A percentile compares a stretch with the other conserved stretches of the same genome.
Conservation (phyloP, 2,888 invertebrate species). For the Tenthredo amoena region DNA sequence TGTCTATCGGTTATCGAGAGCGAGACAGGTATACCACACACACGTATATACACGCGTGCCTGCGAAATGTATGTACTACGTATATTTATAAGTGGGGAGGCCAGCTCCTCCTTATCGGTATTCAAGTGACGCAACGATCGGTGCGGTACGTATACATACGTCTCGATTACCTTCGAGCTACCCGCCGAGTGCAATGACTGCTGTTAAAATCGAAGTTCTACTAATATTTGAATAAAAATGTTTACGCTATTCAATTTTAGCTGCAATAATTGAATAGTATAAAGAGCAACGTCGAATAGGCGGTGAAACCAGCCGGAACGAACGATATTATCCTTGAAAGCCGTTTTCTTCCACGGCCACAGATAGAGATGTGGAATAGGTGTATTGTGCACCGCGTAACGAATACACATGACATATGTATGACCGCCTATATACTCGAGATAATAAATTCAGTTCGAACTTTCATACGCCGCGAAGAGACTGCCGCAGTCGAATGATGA, state of each 20-base stretch:
- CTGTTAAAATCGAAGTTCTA: constrained; percentile 6
- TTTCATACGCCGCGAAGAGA: background rate
- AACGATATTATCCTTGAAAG: constrained; percentile 43
- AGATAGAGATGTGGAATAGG: background rate
- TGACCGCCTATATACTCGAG: background rate
- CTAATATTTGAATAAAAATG: background rate
- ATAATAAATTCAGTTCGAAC: background rate
- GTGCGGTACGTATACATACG: constrained; percentile 44
- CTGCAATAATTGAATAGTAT: background rate
- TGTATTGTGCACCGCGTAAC: background rate
- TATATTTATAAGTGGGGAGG: background rate
- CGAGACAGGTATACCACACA: background rate
- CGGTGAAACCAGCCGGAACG: constrained; percentile 27
- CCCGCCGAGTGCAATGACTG: constrained; percentile 66
- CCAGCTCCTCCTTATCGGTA: constrained; percentile 37
- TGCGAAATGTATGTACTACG: background rate
- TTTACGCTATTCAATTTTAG: background rate
- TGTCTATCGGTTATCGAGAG: background rate
- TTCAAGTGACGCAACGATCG: constrained; percentile 37
- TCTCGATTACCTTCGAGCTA: constrained; percentile 66
- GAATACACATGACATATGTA: background rate
- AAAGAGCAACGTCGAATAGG: background rate
- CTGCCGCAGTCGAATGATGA: background rate
- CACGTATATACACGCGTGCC: too few species aligned
- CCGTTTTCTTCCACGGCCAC: constrained; percentile 6